These are phyloP conservation scores for Chionomys nivalis DNA, from an alignment of 2,113 vertebrate genomes.

Conservation along the genomic window DNA sequence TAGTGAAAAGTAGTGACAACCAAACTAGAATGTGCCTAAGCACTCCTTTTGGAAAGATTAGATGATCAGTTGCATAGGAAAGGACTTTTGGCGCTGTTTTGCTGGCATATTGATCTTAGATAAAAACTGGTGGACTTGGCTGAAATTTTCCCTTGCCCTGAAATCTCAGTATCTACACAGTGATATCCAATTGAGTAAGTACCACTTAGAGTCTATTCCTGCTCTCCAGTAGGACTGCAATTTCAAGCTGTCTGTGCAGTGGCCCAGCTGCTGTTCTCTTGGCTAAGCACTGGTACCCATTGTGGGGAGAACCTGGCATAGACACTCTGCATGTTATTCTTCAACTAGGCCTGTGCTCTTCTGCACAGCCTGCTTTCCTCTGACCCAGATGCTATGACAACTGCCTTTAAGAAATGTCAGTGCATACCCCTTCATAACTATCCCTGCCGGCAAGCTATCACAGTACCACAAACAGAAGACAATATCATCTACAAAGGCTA, in stretches of 20 bases:
- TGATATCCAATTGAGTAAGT: slow-evolving; percentile 20
- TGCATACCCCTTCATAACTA: neutral
- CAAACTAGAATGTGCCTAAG: slow-evolving; percentile 1
- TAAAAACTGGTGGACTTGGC: neutral
- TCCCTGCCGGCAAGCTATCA: neutral
- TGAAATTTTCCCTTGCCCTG: neutral
- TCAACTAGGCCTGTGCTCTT: slow-evolving; percentile 33
- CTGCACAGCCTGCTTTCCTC: neutral
- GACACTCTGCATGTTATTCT: slow-evolving; percentile 42
- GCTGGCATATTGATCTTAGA: slow-evolving; percentile 11
- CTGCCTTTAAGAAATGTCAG: slow-evolving; percentile 25
- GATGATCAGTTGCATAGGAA: neutral
- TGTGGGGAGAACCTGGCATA: slow-evolving; percentile 14
- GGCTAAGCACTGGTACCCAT: neutral
- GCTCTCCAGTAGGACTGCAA: slow-evolving; percentile 24
- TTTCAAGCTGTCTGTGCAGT: slow-evolving; percentile 15
- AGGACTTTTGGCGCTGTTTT: neutral
- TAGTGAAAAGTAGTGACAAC: neutral
- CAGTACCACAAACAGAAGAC: neutral
- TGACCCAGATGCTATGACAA: neutral
- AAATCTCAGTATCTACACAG: neutral
- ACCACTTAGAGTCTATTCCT: slow-evolving; percentile 25
- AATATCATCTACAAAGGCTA: neutral
- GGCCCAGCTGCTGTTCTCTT: slow-evolving; percentile 18
- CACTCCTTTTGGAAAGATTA: slow-evolving; percentile 46